These are phyloP conservation scores for Diorhabda elongata DNA, from an alignment of 1,140 invertebrate species.

Conservation along the genomic window DNA sequence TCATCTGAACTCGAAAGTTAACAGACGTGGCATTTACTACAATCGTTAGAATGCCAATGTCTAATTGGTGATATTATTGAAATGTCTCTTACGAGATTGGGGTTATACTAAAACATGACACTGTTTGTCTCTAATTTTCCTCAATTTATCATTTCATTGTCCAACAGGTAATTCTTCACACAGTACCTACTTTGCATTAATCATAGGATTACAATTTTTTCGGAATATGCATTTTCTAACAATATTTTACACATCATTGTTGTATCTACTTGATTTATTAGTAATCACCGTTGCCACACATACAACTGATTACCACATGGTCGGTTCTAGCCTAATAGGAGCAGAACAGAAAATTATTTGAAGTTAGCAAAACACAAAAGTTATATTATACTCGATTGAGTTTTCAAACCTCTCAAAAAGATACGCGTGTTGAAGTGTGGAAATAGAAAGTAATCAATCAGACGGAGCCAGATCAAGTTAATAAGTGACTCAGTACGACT, in stretches of 20 bases:
- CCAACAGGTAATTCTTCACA: background rate
- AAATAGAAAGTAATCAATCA: no score
- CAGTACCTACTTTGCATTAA: background rate
- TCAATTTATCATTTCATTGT: background rate
- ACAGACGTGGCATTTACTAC: background rate
- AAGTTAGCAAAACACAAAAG: no score
- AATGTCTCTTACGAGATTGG: background rate
- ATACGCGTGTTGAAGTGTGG: no score
- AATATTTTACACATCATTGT: slow-evolving; percentile 3
- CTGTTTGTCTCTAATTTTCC: background rate
- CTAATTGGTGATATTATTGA: slow-evolving; percentile 1
- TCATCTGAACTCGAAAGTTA: background rate
- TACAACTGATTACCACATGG: background rate
- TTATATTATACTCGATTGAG: no score
- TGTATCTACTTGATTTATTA: slow-evolving; percentile 3
- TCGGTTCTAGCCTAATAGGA: no score
- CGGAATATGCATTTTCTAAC: background rate
- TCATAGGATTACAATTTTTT: slow-evolving; percentile 1
- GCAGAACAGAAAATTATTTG: no score
- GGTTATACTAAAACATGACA: background rate
- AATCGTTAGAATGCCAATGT: background rate
- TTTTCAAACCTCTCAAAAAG: no score
- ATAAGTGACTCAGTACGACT: no score
- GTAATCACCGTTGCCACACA: background rate
- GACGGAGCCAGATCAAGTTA: no score